Evolutionary conservation across 2,797 vertebrate genomes (phyloP).

Genomic region (Enteromius radiatus): DNA sequence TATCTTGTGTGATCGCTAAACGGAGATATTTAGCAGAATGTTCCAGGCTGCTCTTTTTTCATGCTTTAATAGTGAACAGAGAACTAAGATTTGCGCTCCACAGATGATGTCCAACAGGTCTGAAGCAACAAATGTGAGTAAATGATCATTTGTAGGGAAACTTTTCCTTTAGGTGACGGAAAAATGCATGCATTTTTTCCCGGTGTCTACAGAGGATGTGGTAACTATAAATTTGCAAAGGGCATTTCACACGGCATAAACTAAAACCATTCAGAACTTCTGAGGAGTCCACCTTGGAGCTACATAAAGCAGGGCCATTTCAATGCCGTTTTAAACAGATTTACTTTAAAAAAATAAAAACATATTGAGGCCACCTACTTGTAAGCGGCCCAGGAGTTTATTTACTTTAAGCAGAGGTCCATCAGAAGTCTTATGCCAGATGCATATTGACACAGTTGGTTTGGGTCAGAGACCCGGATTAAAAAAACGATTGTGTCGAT

Average conservation of each 20-base stretch:
- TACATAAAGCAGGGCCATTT: slow-evolving; percentile 68
- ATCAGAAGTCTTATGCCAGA: slow-evolving; percentile 61
- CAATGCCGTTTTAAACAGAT: slow-evolving; percentile 77
- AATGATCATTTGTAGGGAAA: background rate
- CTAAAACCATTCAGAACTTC: slow-evolving; percentile 74
- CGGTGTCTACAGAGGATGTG: slow-evolving; percentile 54
- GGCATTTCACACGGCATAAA: slow-evolving; percentile 69
- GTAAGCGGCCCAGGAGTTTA: slow-evolving; percentile 70
- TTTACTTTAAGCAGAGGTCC: slow-evolving; percentile 73
- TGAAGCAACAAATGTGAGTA: background rate
- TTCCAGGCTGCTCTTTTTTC: background rate
- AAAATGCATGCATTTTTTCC: background rate
- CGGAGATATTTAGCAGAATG: background rate
- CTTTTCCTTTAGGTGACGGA: background rate
- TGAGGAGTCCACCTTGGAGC: slow-evolving; percentile 74
- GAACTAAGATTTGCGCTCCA: background rate
- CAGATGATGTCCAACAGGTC: slow-evolving; percentile 15
- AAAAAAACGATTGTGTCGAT: slow-evolving; percentile 27
- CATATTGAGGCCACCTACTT: slow-evolving; percentile 66
- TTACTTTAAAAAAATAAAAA: slow-evolving; percentile 75
- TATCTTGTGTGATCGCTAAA: background rate
- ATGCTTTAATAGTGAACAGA: background rate
- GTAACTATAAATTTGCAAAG: slow-evolving; percentile 66
- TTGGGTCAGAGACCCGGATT: slow-evolving; percentile 32
- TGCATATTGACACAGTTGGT: slow-evolving; percentile 64